Base-by-base conservation (phyloP, 2,113 vertebrate genomes). In the Crotalus horridus region DNA sequence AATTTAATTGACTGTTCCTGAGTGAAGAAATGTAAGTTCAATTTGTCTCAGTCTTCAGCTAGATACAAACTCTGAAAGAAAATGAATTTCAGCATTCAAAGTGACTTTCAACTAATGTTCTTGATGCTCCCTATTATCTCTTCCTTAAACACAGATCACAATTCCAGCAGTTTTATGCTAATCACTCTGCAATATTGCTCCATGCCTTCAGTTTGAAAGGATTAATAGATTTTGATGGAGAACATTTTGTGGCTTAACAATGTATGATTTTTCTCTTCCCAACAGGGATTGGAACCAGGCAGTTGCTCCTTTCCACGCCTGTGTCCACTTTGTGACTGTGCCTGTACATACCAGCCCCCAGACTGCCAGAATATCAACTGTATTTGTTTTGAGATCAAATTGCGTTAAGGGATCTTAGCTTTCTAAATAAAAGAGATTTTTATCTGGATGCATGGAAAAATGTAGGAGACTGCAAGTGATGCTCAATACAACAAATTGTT, bases 301-400 rank as follows among this genome's bases (percentile, higher is more conserved):
- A 11, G 87, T 43, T 94, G 48, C 43, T 94, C 95, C 21, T 95
- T 95, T n/a, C 96, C 96, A 10, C 53, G 21, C 11, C 95, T 96
- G 90, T 98, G 98, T 94, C 94, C 94, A 0, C 94, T 96, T 29
- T 98, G 98, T 86, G 98, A 98, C 95, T 99, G 98, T 90, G 97
- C 98, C 93, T 98, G 98, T 85, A 97, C 98, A 1, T 98, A 98
- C 95, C 98, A 99, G 85, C 97, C 97, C 6, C 98, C 98, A 0
- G 98, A 98, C 94, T 99, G 98, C 87, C 97, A 98, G 89, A 98
- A 98, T 96, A 98, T 98, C 96, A 99, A 99, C 97, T 99, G 98
- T 90, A 97, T 99, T 92, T 99, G 98, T 97, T 99, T 98, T 15
- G 98, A 99, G 96, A 98, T 99, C 97, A 97, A 98, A 95, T 97